phyloP scores from a whole-genome alignment of 2,797 vertebrate species.

The Gymnothorax javanicus region DNA sequence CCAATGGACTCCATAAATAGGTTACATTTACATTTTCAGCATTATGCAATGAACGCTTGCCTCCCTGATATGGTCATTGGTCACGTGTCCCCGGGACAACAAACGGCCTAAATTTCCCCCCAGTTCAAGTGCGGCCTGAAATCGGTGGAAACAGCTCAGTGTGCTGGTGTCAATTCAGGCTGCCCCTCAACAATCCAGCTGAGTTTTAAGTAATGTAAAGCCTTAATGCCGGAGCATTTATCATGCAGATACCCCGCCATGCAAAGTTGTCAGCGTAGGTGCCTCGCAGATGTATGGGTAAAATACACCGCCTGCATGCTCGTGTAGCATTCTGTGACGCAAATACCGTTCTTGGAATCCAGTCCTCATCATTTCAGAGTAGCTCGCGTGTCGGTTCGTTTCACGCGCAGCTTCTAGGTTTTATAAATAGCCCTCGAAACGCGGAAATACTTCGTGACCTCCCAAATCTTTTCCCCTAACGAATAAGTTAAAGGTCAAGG shows the following conservation, averaged over 20 bases:
- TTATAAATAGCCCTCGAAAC: constrained; percentile 29
- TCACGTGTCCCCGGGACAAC: neutral
- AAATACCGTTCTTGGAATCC: constrained; percentile 26
- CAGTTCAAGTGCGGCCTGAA: neutral
- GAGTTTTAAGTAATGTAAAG: constrained; percentile 13
- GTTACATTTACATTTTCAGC: neutral
- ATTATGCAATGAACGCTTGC: neutral
- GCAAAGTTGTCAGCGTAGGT: neutral
- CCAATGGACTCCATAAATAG: neutral
- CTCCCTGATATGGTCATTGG: neutral
- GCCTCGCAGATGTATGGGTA: neutral
- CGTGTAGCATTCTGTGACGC: constrained; percentile 29
- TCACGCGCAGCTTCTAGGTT: neutral
- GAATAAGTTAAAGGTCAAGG: neutral
- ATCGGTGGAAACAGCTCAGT: neutral
- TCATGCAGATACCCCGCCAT: constrained; percentile 34
- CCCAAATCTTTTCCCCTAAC: neutral
- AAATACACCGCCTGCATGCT: constrained; percentile 15
- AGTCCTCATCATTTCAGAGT: constrained; percentile 35
- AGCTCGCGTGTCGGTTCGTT: constrained; percentile 18
- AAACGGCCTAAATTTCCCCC: neutral
- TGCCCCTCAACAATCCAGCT: neutral
- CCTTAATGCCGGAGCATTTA: constrained; percentile 32
- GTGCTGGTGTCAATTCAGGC: neutral
- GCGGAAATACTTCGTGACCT: neutral